Base-by-base conservation (phyloP, 2,797 vertebrate species). In the Acestrorhynchus altus region DNA sequence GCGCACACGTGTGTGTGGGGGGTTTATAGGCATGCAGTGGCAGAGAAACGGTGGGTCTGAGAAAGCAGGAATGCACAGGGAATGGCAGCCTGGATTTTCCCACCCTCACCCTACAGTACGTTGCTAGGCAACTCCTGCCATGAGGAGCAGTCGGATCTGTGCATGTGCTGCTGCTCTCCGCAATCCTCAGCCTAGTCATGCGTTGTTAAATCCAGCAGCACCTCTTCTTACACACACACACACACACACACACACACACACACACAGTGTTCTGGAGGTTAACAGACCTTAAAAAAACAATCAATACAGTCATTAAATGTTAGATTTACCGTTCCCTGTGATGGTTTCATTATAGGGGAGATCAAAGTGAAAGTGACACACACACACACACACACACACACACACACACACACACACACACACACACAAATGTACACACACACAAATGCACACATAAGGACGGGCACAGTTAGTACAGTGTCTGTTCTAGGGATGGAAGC, bases 111-210 rank as follows among this genome's bases (percentile, higher is more conserved):
- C 86, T 78, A 86, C 86, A 72, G 84, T 84, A 82, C 72, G 93
- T 94, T 93, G 92, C 91, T 92, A 92, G 87, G 93, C 89, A 94
- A 93, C 92, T 78, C 66, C 72, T 73, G 13, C 75, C 74, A 85
- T 72, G 83, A 80, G 81, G 72, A 72, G 57, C 42, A 69, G 73
- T 78, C 72, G 54, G 64, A 54, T 74, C 67, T 24, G 54, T 31
- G 68, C 67, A 47, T 74, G 82, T 61, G 74, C 74, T 66, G 70
- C 65, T 81, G 74, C 59, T 39, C 8, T 82, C 74, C 76, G 68
- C 85, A 83, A 72, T 86, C 84, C 84, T 85, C 68, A 83, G 86
- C 84, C 87, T 75, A 59, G 86, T 90, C 86, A 87, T 74, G 84
- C 81, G 83, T 88, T 82, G 82, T 72, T 67, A 87, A 85, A 77